phyloP scores from a whole-genome alignment of 2,797 vertebrate species.

The Sebastes alutus region DNA sequence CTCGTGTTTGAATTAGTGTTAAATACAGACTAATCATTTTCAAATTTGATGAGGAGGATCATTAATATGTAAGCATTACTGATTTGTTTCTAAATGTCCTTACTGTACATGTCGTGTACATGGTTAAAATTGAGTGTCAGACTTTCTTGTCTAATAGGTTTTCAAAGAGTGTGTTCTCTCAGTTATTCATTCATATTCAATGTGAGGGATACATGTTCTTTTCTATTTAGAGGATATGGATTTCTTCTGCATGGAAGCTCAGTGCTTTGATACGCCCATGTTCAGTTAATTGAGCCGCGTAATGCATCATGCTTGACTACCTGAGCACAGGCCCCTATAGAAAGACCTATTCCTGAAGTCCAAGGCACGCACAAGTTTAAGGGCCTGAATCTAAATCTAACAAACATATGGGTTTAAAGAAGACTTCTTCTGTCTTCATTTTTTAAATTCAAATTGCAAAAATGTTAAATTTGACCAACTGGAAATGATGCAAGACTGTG shows the following conservation, averaged over 20 bases:
- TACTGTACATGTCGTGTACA: background rate
- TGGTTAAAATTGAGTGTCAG: background rate
- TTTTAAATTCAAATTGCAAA: background rate
- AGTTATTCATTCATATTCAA: background rate
- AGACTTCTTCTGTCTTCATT: background rate
- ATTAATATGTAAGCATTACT: background rate
- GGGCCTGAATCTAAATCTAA: background rate
- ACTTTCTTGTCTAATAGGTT: background rate
- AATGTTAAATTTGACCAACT: background rate
- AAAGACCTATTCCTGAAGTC: background rate
- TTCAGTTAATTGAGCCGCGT: slow-evolving; percentile 5
- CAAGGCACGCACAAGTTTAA: background rate
- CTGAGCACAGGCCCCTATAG: background rate
- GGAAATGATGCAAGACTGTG: background rate
- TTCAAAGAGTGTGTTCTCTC: background rate
- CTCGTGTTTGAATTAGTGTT: no score
- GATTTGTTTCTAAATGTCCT: background rate
- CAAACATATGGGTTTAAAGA: background rate
- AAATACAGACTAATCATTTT: background rate
- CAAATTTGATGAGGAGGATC: background rate
- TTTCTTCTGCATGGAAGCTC: slow-evolving; percentile 3
- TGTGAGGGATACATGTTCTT: background rate
- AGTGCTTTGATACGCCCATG: background rate
- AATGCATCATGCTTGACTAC: background rate
- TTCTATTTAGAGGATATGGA: background rate